phyloP scores from a whole-genome alignment of 2,797 vertebrate genomes.

The Balearica regulorum region DNA sequence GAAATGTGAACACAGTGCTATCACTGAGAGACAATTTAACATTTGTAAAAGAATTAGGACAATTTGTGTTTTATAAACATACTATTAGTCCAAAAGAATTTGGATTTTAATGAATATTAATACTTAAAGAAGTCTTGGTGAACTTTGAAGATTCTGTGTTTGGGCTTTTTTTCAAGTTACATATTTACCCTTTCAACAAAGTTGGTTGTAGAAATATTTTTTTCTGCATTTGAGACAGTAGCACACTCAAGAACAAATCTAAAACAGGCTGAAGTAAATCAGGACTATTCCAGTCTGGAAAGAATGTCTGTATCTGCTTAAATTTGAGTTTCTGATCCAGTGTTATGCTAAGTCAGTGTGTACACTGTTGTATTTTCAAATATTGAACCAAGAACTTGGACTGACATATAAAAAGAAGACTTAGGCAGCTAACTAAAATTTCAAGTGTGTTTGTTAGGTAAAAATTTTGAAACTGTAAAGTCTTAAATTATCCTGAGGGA shows the following conservation, averaged over 20 bases:
- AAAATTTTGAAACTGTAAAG: neutral
- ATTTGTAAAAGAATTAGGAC: neutral
- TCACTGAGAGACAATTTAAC: neutral
- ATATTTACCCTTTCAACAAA: constrained; percentile 15
- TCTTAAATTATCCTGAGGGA: neutral
- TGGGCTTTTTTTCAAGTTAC: constrained; percentile 23
- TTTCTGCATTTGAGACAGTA: neutral
- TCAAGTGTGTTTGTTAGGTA: neutral
- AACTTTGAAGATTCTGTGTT: neutral
- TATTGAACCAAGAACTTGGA: constrained; percentile 3
- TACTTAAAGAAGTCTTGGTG: neutral
- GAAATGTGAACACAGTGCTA: neutral
- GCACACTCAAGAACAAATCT: neutral
- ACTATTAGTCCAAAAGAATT: neutral
- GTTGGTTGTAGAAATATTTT: neutral
- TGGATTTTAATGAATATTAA: neutral
- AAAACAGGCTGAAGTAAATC: neutral
- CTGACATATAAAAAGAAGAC: neutral
- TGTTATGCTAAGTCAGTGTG: neutral
- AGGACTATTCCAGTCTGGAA: neutral
- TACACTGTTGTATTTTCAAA: neutral
- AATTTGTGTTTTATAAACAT: neutral
- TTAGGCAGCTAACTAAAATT: neutral
- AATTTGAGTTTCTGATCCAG: neutral
- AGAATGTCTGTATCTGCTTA: neutral